These are phyloP conservation scores for Macrophya annulata DNA, from an alignment of 2,888 invertebrate species.

Conservation along the genomic window DNA sequence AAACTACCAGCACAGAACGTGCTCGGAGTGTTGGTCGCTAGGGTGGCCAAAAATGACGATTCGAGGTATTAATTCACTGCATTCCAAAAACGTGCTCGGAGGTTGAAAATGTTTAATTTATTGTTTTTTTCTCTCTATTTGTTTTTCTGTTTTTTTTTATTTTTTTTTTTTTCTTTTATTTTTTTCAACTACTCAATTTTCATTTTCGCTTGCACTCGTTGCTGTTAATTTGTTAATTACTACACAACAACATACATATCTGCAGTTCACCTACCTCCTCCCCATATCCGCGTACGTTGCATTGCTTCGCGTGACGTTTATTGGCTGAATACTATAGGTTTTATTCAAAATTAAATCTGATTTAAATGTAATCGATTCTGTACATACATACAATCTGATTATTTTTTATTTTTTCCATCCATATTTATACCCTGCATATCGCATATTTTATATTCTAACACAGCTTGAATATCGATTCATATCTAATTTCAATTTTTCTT, in stretches of 20 bases:
- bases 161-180: neutral
- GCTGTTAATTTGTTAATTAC: conserved; percentile 39
- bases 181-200: conserved; percentile 38
- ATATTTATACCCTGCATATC: neutral
- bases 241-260: neutral
- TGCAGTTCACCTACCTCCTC: no score
- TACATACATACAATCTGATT: neutral
- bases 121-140: neutral
- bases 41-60: conserved; percentile 19
- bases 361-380: conserved; percentile 21
- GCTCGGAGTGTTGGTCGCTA: neutral
- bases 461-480: no score
- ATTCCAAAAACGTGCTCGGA: conserved; percentile 17
- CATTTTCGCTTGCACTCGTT: conserved; percentile 15
- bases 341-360: conserved; percentile 25
- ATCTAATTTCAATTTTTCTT: no score
- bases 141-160: neutral
- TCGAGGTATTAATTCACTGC: conserved; percentile 26
- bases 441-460: no score
- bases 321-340: neutral
- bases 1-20: neutral
- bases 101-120: neutral
- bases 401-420: neutral
- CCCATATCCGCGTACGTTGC: neutral
- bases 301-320: neutral